Evolutionary conservation across 2,797 vertebrate genomes (phyloP), one percentile per base, ranked within the genome.

Genomic region (Acanthornis magna): DNA sequence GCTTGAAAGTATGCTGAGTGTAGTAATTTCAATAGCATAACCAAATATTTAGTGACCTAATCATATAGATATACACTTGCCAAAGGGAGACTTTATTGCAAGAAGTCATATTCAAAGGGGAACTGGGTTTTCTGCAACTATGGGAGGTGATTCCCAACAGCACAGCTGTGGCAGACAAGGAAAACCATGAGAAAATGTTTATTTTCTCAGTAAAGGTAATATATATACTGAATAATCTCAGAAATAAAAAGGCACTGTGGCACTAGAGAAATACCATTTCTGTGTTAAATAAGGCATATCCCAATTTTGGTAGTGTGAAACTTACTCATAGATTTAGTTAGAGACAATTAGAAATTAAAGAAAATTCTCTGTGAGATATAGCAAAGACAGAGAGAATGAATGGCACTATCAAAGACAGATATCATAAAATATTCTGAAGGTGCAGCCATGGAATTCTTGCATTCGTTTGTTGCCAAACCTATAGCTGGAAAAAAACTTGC

Each of bases 301-400:
- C 11, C 12, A 13, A 12, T 55, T 88, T 82, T 38, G 5, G 9
- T 60, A 51, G 13, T 72, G 50, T 70, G 50, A 85, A 84, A 81
- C 50, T 58, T 75, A 11, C n/a, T 45, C 50, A 32, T 29, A n/a
- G 36, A n/a, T 88, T 90, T 71, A 72, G 23, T 19, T 89, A 82
- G 43, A 85, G 5, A 8, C 17, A 48, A 14, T 36, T 65, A n/a
- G 3, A 68, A 77, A 73, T 68, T 13, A 66, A 62, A 48, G 42
- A 66, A 54, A 83, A 54, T 27, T 74, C 3, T 58, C 34, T 40
- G 6, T 43, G 25, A 53, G n/a, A 55, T 66, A 29, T 45, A 79
- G 47, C 68, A 73, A 66, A 86, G 76, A 79, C 25, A 87, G 45
- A 93, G 67, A 93, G 58, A 89, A 77, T 91, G 61, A 92, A 91